Evolutionary conservation across 2,797 vertebrate genomes (phyloP).

Genomic region (Pogoniulus pusillus): DNA sequence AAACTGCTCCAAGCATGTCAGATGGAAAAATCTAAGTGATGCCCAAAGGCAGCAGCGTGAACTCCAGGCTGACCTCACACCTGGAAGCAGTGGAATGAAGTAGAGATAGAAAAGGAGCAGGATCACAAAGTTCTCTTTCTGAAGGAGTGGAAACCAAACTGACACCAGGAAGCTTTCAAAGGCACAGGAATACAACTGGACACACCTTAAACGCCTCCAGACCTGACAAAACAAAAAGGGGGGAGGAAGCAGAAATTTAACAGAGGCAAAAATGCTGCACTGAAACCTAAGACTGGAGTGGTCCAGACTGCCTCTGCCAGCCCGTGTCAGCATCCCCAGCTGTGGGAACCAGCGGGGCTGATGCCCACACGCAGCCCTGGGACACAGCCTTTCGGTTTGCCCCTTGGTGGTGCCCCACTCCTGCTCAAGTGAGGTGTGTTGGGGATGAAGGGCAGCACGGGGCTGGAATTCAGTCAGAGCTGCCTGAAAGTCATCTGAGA

Average conservation of each 20-base stretch:
- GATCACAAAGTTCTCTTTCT: background rate
- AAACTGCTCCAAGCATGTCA: background rate
- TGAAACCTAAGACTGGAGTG: background rate
- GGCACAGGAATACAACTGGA: background rate
- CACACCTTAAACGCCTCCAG: conserved; percentile 46
- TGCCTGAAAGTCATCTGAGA: background rate
- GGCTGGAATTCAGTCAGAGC: background rate
- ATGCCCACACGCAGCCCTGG: accelerated
- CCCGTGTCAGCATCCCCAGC: accelerated
- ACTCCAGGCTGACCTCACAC: background rate
- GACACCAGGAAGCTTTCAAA: background rate
- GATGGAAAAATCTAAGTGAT: background rate
- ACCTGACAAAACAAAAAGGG: background rate
- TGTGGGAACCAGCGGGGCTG: too few relatives aligned
- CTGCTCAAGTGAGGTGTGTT: accelerated
- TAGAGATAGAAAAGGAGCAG: background rate
- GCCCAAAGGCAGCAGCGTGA: accelerated
- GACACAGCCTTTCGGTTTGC: accelerated
- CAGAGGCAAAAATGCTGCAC: background rate
- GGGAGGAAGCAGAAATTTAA: background rate
- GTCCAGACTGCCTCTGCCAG: background rate
- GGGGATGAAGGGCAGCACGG: background rate
- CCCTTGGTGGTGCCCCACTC: background rate
- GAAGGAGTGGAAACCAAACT: background rate
- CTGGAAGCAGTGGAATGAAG: background rate